phyloP scores from a whole-genome alignment of 2,888 invertebrate genomes.

The Phyllotreta striolata region DNA sequence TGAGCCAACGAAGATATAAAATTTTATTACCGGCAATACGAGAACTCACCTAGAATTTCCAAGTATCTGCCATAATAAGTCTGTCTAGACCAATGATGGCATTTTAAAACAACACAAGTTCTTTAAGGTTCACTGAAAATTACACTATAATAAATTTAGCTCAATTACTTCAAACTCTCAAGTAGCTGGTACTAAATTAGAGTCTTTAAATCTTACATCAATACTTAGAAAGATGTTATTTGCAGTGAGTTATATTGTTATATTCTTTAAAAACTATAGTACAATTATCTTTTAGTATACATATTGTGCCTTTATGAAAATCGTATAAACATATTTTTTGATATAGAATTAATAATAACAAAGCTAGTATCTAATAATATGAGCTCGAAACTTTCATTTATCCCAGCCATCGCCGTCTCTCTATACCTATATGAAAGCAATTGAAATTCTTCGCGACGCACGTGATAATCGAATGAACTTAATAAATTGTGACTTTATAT shows the following conservation, averaged over 20 bases:
- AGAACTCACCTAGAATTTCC: constrained; percentile 27
- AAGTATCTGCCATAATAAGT: constrained; percentile 26
- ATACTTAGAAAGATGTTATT: too few species aligned
- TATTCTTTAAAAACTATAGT: too few species aligned
- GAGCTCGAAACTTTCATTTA: neutral
- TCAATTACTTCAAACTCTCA: neutral
- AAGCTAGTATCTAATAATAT: neutral
- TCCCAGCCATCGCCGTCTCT: neutral
- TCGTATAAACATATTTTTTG: too few species aligned
- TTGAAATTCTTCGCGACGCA: constrained; percentile 42
- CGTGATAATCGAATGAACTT: constrained; percentile 48
- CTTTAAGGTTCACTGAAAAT: neutral
- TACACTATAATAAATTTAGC: neutral
- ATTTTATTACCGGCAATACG: constrained; percentile 30
- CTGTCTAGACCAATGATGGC: constrained; percentile 25
- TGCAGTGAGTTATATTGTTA: too few species aligned
- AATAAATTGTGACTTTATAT: constrained; percentile 53
- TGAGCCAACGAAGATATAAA: constrained; percentile 26
- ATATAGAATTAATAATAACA: neutral
- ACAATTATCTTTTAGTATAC: too few species aligned
- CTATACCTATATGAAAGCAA: constrained; percentile 21
- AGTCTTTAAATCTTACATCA: too few species aligned
- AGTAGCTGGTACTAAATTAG: neutral
- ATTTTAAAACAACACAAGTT: neutral
- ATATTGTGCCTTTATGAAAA: too few species aligned